Percentiles rank a stretch among this genome's conserved stretches.
phyloP scores from a whole-genome alignment of 37 sponge, comb jelly and placozoan species.

The Tethya wilhelma region DNA sequence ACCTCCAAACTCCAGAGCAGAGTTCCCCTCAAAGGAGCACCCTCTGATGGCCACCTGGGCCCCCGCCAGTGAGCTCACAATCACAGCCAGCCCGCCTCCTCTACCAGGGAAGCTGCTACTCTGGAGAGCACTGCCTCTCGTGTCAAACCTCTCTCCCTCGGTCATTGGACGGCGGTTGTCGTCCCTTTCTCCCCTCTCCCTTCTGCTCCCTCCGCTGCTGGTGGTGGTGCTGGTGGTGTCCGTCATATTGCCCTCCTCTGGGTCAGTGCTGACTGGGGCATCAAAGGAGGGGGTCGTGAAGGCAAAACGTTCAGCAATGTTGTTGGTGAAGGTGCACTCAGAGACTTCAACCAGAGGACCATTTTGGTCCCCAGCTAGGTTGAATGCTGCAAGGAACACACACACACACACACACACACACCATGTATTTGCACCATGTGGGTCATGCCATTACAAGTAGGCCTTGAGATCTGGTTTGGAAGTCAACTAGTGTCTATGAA shows the following conservation, averaged over 20 bases:
- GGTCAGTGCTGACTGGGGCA: too few relatives aligned
- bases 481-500: too few relatives aligned
- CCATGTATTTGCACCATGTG: too few relatives aligned
- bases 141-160: neutral
- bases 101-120: constrained; percentile 8
- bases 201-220: neutral
- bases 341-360: constrained; percentile 6
- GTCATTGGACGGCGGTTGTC: neutral
- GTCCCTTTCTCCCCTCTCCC: neutral
- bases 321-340: constrained; percentile 41
- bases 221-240: constrained; percentile 2
- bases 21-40: constrained; percentile 42
- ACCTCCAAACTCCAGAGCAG: constrained; percentile 52
- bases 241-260: neutral
- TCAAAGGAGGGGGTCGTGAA: neutral
- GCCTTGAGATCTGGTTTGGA: too few relatives aligned
- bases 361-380: neutral
- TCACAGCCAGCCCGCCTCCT: constrained; percentile 47
- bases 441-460: too few relatives aligned
- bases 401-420: too few relatives aligned
- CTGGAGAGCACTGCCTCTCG: constrained; percentile 1
- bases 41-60: neutral
- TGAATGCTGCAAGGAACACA: neutral
- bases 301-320: constrained; percentile 1
- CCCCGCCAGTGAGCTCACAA: constrained; percentile 4